Evolutionary conservation across 2,797 vertebrate genomes (phyloP).

Genomic region (Simalia tracyae): DNA sequence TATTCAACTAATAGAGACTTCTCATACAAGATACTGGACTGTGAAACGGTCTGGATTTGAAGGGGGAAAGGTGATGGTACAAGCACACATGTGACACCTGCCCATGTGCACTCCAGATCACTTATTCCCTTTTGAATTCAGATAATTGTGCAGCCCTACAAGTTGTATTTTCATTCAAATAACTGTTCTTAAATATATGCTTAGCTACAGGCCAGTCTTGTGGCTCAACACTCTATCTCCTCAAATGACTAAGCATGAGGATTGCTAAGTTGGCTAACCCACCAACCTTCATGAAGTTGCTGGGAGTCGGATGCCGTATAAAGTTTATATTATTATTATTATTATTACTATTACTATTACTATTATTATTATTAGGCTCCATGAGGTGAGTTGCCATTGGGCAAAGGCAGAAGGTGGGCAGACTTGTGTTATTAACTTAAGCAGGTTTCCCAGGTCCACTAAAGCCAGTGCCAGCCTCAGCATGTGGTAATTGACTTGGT

Average conservation of each 20-base stretch:
- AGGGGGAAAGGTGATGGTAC: background rate
- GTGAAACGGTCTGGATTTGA: background rate
- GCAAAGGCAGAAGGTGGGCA: background rate
- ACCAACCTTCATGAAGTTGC: background rate
- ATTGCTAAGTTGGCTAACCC: background rate
- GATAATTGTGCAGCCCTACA: background rate
- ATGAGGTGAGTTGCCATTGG: background rate
- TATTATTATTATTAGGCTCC: background rate
- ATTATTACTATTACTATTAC: background rate
- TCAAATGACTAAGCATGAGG: background rate
- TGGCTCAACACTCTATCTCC: background rate
- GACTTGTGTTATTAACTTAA: background rate
- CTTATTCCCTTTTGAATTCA: background rate
- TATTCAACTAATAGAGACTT: background rate
- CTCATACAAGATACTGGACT: background rate
- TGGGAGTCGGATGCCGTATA: background rate
- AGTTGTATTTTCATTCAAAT: background rate
- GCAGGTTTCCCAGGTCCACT: background rate
- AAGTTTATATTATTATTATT: background rate
- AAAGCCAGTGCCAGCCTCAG: background rate
- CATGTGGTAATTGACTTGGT: background rate
- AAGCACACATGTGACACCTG: background rate
- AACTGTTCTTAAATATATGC: background rate
- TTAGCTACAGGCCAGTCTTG: background rate
- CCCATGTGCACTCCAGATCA: background rate